Conservation (phyloP, 2,113 vertebrate genomes). For the Platichthys stellatus region DNA sequence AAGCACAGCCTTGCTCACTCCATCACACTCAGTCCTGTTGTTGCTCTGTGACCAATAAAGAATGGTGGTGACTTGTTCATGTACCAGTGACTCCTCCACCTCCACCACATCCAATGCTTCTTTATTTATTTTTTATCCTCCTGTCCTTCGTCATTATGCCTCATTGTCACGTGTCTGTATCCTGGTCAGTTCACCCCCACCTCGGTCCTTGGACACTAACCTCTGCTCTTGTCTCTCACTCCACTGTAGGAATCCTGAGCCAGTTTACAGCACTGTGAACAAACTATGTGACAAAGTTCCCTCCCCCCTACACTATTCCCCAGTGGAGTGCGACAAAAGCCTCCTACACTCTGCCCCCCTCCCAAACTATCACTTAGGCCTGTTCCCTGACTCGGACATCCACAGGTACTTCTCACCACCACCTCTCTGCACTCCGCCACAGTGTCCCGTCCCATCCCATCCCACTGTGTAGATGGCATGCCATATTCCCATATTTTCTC, state of each 20-base stretch:
- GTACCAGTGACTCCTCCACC: not conserved
- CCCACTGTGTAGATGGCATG: constrained; percentile 12
- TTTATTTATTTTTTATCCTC: not conserved
- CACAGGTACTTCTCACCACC: constrained; percentile 90
- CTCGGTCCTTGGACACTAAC: constrained; percentile 52
- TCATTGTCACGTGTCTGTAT: not conserved
- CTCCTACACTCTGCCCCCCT: constrained; percentile 93
- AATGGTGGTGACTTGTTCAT: not conserved
- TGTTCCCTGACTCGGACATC: constrained; percentile 94
- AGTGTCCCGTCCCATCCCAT: constrained; percentile 2
- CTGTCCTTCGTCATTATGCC: not conserved
- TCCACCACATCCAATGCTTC: not conserved
- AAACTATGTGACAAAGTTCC: constrained; percentile 96
- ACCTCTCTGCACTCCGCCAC: not conserved
- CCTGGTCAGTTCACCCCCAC: not conserved
- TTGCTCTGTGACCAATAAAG: too few species aligned
- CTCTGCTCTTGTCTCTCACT: constrained; percentile 68
- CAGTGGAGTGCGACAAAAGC: constrained; percentile 95
- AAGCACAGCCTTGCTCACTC: too few species aligned
- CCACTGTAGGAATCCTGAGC: constrained; percentile 94
- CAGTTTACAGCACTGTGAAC: constrained; percentile 99
- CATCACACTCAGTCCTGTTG: too few species aligned
- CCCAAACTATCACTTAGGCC: constrained; percentile 94
- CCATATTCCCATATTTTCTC: constrained; percentile 1
- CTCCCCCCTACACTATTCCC: constrained; percentile 96